Evolutionary conservation across 2,888 invertebrate species (phyloP), one percentile per base, ranked within the genome.

Genomic region (Hemithea aestivaria): DNA sequence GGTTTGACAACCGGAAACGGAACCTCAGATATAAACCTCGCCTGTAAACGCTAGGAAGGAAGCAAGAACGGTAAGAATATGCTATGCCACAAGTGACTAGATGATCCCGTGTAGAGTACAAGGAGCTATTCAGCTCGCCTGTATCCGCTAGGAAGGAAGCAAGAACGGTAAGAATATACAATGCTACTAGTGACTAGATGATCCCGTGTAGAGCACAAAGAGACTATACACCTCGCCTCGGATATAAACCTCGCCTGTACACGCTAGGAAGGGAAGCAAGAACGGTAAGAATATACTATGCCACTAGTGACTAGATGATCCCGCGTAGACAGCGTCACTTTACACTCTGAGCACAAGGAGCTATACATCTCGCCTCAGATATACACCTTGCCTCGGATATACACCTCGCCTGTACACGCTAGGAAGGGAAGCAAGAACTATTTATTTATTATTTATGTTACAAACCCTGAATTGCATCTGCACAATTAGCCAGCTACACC

Each of bases 181-280:
- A n/a, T n/a, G n/a, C n/a, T n/a, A n/a, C n/a, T n/a, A n/a, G n/a
- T n/a, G n/a, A n/a, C n/a, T n/a, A n/a, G n/a, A n/a, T n/a, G n/a
- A 39, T 85, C 87, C 0, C 62, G 85, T 0, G 79, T 81, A 34
- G 87, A 84, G 40, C 80, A 80, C 24, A 75, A 83, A 85, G 29
- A 85, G 85, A 20, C 53, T 85, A 16, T 87, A 85, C 34, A 77
- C 81, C 7, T 74, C 83, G 2, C 87, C 83, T 0, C 57, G 88
- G 12, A 82, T 87, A 22, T 88, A 88, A 42, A 84, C 87, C 0
- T 87, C 88, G 1, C 88, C 88, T 0, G 73, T 84, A 1, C 84
- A 85, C 38, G 72, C 75, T 6, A 72, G 83, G 35, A 88, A 87
- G 45, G 63, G 61, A 9, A 79, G 71, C 43, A 82, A 87, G 39